Percentiles rank a stretch among this genome's conserved stretches.
Conservation (phyloP, 2,888 invertebrate genomes). For the Drosophila buzzatii region DNA sequence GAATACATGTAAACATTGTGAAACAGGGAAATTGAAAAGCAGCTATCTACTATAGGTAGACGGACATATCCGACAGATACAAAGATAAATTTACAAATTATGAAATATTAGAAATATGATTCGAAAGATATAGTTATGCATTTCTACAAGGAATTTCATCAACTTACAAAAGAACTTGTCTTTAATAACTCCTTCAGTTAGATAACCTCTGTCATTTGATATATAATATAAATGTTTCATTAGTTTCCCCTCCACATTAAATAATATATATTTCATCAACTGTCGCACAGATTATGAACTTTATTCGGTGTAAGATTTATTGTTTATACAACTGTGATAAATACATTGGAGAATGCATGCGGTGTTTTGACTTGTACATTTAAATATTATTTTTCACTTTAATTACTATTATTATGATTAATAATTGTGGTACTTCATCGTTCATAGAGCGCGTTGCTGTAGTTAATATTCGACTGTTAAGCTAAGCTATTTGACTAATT, state of each 20-base stretch:
- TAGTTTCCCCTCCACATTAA: too few species aligned
- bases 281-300: conserved; percentile 55
- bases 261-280: neutral
- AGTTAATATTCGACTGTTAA: conserved; percentile 22
- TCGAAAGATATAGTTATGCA: neutral
- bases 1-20: too few species aligned
- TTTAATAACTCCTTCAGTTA: neutral
- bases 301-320: conserved; percentile 61
- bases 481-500: conserved; percentile 36
- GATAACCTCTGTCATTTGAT: neutral
- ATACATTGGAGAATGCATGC: conserved; percentile 54
- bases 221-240: neutral
- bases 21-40: too few species aligned
- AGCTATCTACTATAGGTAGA: neutral
- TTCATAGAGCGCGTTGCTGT: conserved; percentile 24
- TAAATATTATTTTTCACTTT: conserved; percentile 38
- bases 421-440: conserved; percentile 17
- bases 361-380: conserved; percentile 51
- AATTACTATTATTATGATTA: conserved; percentile 24
- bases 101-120: neutral
- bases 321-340: conserved; percentile 53
- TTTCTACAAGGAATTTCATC: neutral
- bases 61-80: neutral
- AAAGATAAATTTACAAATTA: neutral
- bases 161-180: neutral